These are phyloP conservation scores for Apogon hyalosoma DNA, from an alignment of 2,797 vertebrate genomes.

Conservation along the genomic window DNA sequence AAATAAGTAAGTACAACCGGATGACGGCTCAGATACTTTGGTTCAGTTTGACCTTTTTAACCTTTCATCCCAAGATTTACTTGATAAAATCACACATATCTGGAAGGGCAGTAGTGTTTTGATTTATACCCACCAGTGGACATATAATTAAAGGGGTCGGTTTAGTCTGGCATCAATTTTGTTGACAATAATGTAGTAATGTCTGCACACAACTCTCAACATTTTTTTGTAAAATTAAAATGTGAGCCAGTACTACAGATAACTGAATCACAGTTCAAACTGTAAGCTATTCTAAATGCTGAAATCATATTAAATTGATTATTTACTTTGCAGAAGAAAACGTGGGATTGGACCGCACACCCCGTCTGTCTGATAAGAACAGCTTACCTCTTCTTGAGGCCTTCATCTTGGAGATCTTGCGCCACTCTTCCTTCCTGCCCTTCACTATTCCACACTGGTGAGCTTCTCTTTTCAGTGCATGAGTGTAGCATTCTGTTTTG, in stretches of 20 bases:
- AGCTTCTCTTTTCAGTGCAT: slow-evolving; percentile 25
- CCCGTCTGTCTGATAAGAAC: slow-evolving; percentile 81
- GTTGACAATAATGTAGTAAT: not conserved
- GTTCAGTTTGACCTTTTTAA: not conserved
- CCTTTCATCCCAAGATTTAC: not conserved
- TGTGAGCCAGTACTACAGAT: not conserved
- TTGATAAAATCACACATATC: not conserved
- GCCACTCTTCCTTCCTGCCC: slow-evolving; percentile 90
- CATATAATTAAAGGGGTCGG: not conserved
- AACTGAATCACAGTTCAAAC: not conserved
- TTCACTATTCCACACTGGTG: slow-evolving; percentile 95
- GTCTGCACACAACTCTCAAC: not conserved
- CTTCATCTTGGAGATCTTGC: slow-evolving; percentile 90
- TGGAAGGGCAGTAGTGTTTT: not conserved
- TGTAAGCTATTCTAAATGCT: not conserved
- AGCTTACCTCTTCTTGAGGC: slow-evolving; percentile 86
- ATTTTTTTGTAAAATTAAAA: not conserved
- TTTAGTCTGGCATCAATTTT: not conserved
- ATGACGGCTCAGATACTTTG: not conserved
- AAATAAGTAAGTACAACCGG: slow-evolving; percentile 86
- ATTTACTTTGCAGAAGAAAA: slow-evolving; percentile 78
- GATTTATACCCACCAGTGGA: not conserved
- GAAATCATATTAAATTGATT: not conserved
- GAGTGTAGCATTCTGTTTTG: not conserved
- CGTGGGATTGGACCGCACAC: slow-evolving; percentile 82